Evolutionary conservation across 2,113 vertebrate genomes (phyloP).

Genomic region (Calidris pugnax): DNA sequence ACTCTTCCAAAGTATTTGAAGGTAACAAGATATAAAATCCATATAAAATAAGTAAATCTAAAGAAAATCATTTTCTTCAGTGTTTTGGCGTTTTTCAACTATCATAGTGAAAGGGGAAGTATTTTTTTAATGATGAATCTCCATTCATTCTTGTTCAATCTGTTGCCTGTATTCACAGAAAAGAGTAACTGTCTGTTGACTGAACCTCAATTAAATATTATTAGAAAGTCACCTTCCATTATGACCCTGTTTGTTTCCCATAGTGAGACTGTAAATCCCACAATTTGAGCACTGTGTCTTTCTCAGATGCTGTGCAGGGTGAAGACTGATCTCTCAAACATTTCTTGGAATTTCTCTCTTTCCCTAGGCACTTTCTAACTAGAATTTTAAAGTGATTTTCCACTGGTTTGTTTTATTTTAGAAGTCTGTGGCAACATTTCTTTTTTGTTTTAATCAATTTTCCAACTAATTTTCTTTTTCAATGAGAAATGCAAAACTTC

Average conservation of each 20-base stretch:
- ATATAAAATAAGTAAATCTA: background rate
- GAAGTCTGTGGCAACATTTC: background rate
- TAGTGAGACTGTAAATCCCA: background rate
- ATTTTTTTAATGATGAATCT: background rate
- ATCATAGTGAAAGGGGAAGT: background rate
- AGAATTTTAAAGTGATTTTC: constrained; percentile 32
- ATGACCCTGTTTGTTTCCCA: background rate
- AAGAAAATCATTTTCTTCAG: background rate
- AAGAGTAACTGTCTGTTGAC: background rate
- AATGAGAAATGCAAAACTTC: background rate
- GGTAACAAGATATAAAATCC: background rate
- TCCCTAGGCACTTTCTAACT: background rate
- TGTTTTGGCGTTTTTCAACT: background rate
- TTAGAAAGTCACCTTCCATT: background rate
- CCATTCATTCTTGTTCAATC: background rate
- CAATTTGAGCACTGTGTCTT: background rate
- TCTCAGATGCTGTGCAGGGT: background rate
- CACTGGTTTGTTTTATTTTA: constrained; percentile 8
- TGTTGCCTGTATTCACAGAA: background rate
- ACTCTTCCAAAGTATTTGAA: background rate
- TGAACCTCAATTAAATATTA: background rate
- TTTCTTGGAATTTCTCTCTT: background rate
- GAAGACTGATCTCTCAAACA: background rate
- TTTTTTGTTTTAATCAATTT: background rate
- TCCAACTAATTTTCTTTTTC: background rate